These are phyloP conservation scores for Leuciscus idus DNA, from an alignment of 2,113 vertebrate species.

Conservation along the genomic window DNA sequence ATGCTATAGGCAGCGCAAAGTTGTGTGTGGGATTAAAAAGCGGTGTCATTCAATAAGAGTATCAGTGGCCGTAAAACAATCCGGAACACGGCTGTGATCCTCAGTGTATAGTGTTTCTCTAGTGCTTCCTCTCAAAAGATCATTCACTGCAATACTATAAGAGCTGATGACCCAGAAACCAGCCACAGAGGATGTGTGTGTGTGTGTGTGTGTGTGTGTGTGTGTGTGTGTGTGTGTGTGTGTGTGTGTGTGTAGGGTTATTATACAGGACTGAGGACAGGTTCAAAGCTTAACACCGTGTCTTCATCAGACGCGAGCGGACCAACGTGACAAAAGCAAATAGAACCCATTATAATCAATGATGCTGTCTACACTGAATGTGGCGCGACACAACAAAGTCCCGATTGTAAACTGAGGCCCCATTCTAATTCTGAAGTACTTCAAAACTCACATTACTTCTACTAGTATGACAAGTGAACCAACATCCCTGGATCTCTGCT, in stretches of 20 bases:
- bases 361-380: too few species aligned
- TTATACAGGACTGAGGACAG: neutral
- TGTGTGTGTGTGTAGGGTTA: slow-evolving; percentile 25
- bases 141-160: slow-evolving; percentile 30
- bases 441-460: too few species aligned
- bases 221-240: slow-evolving; percentile 11
- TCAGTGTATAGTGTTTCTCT: slow-evolving; percentile 16
- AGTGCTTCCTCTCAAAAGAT: slow-evolving; percentile 35
- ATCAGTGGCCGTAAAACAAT: slow-evolving; percentile 28
- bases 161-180: slow-evolving; percentile 37
- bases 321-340: too few species aligned
- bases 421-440: too few species aligned
- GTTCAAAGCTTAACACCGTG: neutral
- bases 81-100: neutral
- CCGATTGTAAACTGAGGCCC: too few species aligned
- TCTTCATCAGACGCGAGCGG: too few species aligned
- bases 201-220: slow-evolving; percentile 31
- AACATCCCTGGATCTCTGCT: neutral
- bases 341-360: too few species aligned
- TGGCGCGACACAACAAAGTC: too few species aligned
- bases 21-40: slow-evolving; percentile 25
- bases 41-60: neutral
- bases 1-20: neutral
- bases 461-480: neutral
- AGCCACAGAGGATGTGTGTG: neutral